A percentile compares a stretch with the other conserved stretches of the same genome.
phyloP scores from a whole-genome alignment of 1,140 invertebrate genomes.

The Phymorhynchus buccinoides region DNA sequence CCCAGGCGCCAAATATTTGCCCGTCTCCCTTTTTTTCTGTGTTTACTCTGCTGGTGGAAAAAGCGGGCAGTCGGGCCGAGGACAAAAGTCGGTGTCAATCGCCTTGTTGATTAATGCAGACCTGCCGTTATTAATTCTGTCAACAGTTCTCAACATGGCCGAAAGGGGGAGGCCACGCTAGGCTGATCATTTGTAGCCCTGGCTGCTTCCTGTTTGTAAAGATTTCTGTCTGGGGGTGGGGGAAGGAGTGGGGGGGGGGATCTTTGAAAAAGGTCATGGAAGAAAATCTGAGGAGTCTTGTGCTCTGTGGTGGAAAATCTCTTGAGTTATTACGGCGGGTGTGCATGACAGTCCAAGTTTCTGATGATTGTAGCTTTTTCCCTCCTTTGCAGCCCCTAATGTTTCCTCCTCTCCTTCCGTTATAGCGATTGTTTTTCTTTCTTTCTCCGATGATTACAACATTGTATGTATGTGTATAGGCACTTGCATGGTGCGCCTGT shows the following conservation, averaged over 20 bases:
- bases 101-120: constrained; percentile 37
- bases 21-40: constrained; percentile 24
- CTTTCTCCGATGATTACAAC: too few relatives aligned
- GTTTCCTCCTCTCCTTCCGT: too few relatives aligned
- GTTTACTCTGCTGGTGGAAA: constrained; percentile 36
- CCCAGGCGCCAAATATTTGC: constrained; percentile 39
- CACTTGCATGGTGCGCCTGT: too few relatives aligned
- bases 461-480: too few relatives aligned
- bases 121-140: constrained; percentile 38
- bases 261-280: neutral
- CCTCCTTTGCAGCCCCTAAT: neutral
- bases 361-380: neutral
- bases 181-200: constrained; percentile 32
- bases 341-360: neutral
- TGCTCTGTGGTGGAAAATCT: neutral
- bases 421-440: too few relatives aligned
- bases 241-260: neutral
- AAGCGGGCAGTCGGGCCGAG: neutral
- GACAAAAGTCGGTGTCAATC: constrained; percentile 41
- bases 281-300: neutral
- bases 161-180: neutral
- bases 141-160: constrained; percentile 32
- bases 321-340: neutral
- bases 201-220: neutral
- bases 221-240: neutral